A percentile compares a stretch with the other conserved stretches of the same genome.
Evolutionary conservation across 2,113 vertebrate genomes (phyloP).

Genomic region (Entelurus aequoreus): DNA sequence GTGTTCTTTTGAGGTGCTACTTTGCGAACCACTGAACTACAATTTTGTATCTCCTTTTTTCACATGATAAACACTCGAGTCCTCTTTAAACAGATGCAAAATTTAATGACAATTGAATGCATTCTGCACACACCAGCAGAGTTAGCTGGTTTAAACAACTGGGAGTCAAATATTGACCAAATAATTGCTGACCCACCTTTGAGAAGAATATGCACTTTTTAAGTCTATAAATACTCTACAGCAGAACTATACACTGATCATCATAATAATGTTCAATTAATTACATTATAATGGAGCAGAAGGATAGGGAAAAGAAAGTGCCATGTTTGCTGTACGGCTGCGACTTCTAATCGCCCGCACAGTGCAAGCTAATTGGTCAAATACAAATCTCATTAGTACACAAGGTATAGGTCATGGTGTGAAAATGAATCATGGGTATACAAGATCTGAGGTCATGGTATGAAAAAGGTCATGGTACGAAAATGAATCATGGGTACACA

Average conservation of each 20-base stretch:
- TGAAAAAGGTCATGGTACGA: background rate
- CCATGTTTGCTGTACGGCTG: conserved; percentile 5
- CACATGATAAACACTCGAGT: background rate
- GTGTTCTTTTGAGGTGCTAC: no score
- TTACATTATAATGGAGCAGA: background rate
- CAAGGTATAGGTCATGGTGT: conserved; percentile 18
- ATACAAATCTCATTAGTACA: conserved; percentile 17
- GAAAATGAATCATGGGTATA: conserved; percentile 31
- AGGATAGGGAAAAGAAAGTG: conserved; percentile 26
- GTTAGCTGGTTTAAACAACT: conserved; percentile 17
- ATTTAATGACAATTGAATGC: background rate
- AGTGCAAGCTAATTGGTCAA: conserved; percentile 1
- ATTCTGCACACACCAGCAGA: background rate
- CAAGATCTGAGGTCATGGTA: background rate
- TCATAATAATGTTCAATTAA: background rate
- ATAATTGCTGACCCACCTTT: conserved; percentile 21
- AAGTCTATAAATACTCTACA: background rate
- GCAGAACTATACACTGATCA: no score
- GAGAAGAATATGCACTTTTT: conserved; percentile 2
- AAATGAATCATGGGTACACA: no score
- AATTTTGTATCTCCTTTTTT: background rate
- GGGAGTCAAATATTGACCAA: conserved; percentile 65
- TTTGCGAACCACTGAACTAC: no score
- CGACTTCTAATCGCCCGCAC: conserved; percentile 9
- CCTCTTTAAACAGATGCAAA: background rate